These are phyloP conservation scores for Drosophila novamexicana DNA, from an alignment of 1,140 invertebrate genomes.

Conservation along the genomic window DNA sequence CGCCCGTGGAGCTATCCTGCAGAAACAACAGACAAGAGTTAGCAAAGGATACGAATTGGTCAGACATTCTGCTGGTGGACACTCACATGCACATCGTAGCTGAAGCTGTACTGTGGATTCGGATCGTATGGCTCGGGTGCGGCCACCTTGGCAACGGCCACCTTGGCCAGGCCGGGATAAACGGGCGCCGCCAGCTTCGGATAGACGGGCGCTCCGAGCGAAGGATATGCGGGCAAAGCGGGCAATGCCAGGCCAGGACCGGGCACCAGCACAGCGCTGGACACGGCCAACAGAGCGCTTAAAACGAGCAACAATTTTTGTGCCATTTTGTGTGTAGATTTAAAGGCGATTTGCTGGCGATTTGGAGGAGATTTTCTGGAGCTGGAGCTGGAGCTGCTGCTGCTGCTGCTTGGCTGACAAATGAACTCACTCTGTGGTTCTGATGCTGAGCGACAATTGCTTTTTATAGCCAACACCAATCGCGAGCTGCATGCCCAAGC, in stretches of 20 bases:
- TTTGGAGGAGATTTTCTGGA: slow-evolving; percentile 4
- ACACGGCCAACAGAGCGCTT: slow-evolving; percentile 69
- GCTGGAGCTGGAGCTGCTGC: slow-evolving; percentile 20
- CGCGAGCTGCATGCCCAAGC: slow-evolving; percentile 42
- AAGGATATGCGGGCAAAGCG: slow-evolving; percentile 59
- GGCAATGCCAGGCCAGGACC: slow-evolving; percentile 63
- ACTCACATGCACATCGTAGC: slow-evolving; percentile 86
- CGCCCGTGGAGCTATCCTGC: slow-evolving; percentile 86
- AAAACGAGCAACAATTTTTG: slow-evolving; percentile 72
- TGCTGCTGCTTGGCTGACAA: slow-evolving; percentile 72
- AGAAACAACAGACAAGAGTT: too few species aligned
- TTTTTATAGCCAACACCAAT: slow-evolving; percentile 70
- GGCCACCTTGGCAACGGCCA: slow-evolving; percentile 84
- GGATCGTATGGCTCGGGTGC: slow-evolving; percentile 85
- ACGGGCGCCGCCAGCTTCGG: slow-evolving; percentile 81
- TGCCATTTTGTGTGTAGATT: slow-evolving; percentile 56
- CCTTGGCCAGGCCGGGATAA: slow-evolving; percentile 61
- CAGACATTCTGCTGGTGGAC: slow-evolving; percentile 18
- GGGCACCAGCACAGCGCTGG: slow-evolving; percentile 73
- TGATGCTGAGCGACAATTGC: slow-evolving; percentile 73
- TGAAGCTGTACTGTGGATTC: slow-evolving; percentile 86
- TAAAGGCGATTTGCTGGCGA: slow-evolving; percentile 12
- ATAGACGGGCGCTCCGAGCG: slow-evolving; percentile 25
- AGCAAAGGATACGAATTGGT: too few species aligned
- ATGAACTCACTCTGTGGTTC: slow-evolving; percentile 83